A percentile compares a stretch with the other conserved stretches of the same genome.
These are phyloP conservation scores for Phalacrocorax carbo DNA, from an alignment of 2,113 vertebrate genomes.

Conservation along the genomic window DNA sequence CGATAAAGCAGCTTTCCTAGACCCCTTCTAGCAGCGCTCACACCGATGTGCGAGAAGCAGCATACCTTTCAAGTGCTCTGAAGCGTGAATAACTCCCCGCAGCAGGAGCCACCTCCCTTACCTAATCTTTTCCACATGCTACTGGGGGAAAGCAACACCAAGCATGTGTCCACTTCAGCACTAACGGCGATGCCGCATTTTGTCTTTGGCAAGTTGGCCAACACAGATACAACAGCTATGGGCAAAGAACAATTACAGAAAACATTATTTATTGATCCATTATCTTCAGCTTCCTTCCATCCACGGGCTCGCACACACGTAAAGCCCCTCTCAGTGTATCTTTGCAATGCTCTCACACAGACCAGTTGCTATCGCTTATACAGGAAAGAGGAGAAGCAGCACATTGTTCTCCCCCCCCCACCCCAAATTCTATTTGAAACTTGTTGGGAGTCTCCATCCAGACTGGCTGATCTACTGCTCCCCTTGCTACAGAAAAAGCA, in stretches of 20 bases:
- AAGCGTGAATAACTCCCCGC: background rate
- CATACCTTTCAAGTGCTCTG: background rate
- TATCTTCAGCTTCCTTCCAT: background rate
- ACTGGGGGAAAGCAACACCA: background rate
- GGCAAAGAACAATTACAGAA: background rate
- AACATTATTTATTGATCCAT: background rate
- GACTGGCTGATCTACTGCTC: background rate
- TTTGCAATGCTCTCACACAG: background rate
- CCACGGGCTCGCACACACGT: background rate
- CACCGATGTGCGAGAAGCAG: background rate
- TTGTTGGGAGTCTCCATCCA: background rate
- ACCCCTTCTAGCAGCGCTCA: background rate
- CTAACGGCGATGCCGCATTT: background rate
- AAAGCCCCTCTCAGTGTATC: background rate
- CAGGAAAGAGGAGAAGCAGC: background rate
- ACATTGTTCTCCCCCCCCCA: rapidly evolving
- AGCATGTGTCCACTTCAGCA: background rate
- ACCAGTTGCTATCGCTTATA: background rate
- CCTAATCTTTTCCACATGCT: conserved; percentile 25
- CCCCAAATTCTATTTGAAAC: background rate
- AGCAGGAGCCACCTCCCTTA: conserved; percentile 5
- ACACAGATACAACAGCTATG: background rate
- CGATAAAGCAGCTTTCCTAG: background rate
- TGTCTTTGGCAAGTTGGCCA: background rate
- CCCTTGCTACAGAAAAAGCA: background rate